phyloP scores from a whole-genome alignment of 2,113 vertebrate genomes.

The Channa argus region DNA sequence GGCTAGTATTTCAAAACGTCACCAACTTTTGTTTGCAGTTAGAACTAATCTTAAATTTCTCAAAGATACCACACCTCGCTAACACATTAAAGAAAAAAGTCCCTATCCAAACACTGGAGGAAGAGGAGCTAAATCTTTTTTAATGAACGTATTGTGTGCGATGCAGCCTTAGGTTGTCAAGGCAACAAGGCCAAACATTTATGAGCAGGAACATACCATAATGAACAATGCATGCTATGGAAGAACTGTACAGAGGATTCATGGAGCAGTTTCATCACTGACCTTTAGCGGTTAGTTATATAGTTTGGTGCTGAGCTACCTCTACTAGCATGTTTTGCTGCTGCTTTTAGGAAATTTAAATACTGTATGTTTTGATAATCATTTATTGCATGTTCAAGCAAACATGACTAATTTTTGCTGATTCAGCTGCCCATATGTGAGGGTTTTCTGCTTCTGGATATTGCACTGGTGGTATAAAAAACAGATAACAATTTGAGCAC shows the following conservation, averaged over 20 bases:
- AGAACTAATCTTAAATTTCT: slow-evolving; percentile 49
- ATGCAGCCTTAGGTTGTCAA: slow-evolving; percentile 65
- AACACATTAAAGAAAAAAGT: slow-evolving; percentile 35
- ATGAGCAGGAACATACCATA: slow-evolving; percentile 70
- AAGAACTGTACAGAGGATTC: slow-evolving; percentile 64
- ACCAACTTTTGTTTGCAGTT: slow-evolving; percentile 32
- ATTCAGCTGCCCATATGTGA: too few species aligned
- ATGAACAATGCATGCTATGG: slow-evolving; percentile 74
- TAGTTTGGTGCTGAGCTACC: slow-evolving; percentile 32
- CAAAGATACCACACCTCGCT: slow-evolving; percentile 35
- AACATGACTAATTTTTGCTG: too few species aligned
- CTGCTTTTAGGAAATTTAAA: slow-evolving; percentile 23
- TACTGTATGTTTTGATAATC: too few species aligned
- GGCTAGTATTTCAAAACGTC: slow-evolving; percentile 23
- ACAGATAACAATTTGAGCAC: neutral
- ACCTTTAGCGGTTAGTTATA: slow-evolving; percentile 60
- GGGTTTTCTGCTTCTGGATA: too few species aligned
- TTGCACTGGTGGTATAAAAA: too few species aligned
- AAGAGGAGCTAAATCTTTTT: slow-evolving; percentile 37
- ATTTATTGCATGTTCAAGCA: too few species aligned
- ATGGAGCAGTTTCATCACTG: slow-evolving; percentile 50
- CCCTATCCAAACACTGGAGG: slow-evolving; percentile 48
- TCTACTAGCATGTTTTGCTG: slow-evolving; percentile 22
- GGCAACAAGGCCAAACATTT: slow-evolving; percentile 76
- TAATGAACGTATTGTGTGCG: slow-evolving; percentile 68